These are phyloP conservation scores for Acanthopleura granulata DNA, from an alignment of 2,888 invertebrate species.

Conservation along the genomic window DNA sequence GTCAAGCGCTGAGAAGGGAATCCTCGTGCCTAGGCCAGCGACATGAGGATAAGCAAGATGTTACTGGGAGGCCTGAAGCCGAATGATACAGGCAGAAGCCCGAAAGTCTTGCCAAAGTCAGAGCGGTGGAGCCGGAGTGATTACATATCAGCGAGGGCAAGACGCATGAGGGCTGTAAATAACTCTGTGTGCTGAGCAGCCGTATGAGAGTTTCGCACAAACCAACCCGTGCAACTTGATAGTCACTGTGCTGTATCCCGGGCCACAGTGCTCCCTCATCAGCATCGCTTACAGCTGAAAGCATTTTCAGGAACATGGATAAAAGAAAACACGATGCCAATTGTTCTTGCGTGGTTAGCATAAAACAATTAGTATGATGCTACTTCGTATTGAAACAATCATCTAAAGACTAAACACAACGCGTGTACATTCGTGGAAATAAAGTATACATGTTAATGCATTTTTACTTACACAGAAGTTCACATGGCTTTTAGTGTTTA, in stretches of 20 bases:
- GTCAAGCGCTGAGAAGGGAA: neutral
- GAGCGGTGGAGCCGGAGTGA: neutral
- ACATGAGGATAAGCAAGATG: neutral
- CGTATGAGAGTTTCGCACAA: neutral
- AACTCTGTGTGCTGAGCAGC: neutral
- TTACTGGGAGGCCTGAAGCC: neutral
- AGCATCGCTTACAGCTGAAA: no score
- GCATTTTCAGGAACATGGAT: no score
- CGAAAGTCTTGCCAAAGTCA: neutral
- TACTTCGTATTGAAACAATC: no score
- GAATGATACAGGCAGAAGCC: neutral
- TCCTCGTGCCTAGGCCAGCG: neutral
- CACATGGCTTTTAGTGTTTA: no score
- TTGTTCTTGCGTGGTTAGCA: no score
- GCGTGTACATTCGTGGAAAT: no score
- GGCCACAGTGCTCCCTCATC: neutral
- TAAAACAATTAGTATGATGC: no score
- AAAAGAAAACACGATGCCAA: no score
- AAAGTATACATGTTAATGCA: no score
- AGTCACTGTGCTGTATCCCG: neutral
- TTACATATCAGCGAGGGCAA: neutral
- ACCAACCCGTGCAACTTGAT: neutral
- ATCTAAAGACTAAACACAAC: no score
- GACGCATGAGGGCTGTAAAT: neutral
- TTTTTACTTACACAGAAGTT: no score